Evolutionary conservation across 2,113 vertebrate species (phyloP).

Genomic region (Sander vitreus): DNA sequence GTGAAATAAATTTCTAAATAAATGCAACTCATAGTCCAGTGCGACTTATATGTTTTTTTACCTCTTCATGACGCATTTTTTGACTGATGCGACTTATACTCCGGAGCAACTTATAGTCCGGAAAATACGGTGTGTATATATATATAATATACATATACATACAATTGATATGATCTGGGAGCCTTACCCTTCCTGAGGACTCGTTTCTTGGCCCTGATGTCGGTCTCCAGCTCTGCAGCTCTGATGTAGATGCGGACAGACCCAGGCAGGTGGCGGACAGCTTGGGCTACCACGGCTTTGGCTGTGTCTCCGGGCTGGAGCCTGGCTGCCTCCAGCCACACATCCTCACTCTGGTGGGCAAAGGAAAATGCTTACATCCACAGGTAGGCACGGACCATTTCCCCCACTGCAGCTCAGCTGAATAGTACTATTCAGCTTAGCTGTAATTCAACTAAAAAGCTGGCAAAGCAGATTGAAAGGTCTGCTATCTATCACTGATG

Average conservation of each 20-base stretch:
- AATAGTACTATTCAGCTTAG: background rate
- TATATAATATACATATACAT: too few relatives aligned
- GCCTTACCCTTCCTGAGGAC: conserved; percentile 94
- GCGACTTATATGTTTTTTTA: too few relatives aligned
- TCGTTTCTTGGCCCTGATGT: conserved; percentile 96
- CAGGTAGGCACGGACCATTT: background rate
- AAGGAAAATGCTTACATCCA: conserved; percentile 5
- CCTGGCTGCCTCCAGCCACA: conserved; percentile 97
- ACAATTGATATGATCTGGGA: background rate
- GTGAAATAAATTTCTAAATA: too few relatives aligned
- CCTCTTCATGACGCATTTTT: too few relatives aligned
- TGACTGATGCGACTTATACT: too few relatives aligned
- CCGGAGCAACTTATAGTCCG: too few relatives aligned
- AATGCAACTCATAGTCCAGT: too few relatives aligned
- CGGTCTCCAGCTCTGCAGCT: conserved; percentile 96
- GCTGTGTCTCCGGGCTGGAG: conserved; percentile 97
- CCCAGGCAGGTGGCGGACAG: conserved; percentile 95
- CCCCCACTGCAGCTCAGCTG: background rate
- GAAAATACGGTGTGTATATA: too few relatives aligned
- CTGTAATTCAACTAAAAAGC: background rate
- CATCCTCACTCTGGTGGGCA: conserved; percentile 93
- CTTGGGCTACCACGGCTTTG: conserved; percentile 97
- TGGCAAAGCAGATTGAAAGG: background rate
- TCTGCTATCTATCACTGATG: background rate
- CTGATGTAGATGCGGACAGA: conserved; percentile 97